These are phyloP conservation scores for Sitobion miscanthi DNA, from an alignment of 1,140 invertebrate species.

Conservation along the genomic window DNA sequence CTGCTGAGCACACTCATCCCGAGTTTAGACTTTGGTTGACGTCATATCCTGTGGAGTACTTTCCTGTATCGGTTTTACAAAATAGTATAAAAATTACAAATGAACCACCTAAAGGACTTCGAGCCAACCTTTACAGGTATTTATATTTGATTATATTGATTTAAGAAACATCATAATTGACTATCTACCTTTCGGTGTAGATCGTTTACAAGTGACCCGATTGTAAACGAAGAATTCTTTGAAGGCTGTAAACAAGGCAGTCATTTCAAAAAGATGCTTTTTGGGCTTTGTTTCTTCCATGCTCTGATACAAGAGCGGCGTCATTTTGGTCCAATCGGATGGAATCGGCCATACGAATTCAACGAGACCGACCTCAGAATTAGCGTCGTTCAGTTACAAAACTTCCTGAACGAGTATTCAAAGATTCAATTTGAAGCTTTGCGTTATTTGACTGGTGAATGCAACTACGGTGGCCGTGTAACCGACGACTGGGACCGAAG, in stretches of 20 bases:
- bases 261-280: conserved; percentile 86
- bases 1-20: conserved; percentile 70
- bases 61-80: conserved; percentile 89
- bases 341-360: conserved; percentile 95
- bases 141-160: background rate
- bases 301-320: conserved; percentile 86
- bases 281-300: conserved; percentile 91
- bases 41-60: conserved; percentile 86
- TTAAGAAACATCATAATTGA: background rate
- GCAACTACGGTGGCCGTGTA: conserved; percentile 94
- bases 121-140: conserved; percentile 72
- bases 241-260: conserved; percentile 78
- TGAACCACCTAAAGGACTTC: conserved; percentile 85
- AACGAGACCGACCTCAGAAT: conserved; percentile 92
- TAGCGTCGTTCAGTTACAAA: conserved; percentile 66
- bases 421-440: conserved; percentile 89
- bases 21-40: conserved; percentile 91
- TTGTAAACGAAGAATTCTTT: conserved; percentile 87
- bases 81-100: conserved; percentile 97
- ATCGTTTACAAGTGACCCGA: conserved; percentile 87
- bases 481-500: conserved; percentile 94
- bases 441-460: conserved; percentile 90
- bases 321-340: conserved; percentile 88
- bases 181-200: conserved; percentile 55
- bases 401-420: conserved; percentile 61